Conservation (phyloP, 2,113 vertebrate species). For the Rhynchomys soricoides region DNA sequence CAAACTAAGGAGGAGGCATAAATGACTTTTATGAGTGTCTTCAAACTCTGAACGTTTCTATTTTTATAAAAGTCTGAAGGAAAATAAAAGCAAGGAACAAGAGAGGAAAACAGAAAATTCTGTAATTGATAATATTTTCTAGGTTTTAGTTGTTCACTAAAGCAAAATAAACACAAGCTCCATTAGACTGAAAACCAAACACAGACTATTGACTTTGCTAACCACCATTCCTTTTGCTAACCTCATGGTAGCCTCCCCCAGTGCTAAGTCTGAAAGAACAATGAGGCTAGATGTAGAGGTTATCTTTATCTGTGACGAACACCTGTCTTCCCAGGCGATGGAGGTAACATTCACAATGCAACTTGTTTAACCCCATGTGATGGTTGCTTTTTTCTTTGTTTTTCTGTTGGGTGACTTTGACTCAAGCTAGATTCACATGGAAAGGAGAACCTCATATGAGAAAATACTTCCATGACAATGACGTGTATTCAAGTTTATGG, state of each 20-base stretch:
- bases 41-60: constrained; percentile 13
- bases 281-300: background rate
- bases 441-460: background rate
- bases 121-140: background rate
- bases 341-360: background rate
- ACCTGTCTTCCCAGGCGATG: background rate
- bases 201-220: background rate
- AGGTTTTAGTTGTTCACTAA: constrained; percentile 37
- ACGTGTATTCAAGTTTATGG: background rate
- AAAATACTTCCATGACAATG: background rate
- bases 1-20: background rate
- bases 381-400: background rate
- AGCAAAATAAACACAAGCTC: constrained; percentile 20
- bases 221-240: background rate
- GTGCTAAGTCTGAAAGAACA: background rate
- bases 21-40: constrained; percentile 2
- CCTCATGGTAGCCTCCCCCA: background rate
- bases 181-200: background rate
- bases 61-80: constrained; percentile 6
- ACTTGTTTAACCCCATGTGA: background rate
- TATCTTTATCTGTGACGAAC: background rate
- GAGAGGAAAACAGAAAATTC: background rate
- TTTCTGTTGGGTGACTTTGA: background rate
- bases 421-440: background rate
- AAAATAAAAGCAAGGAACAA: constrained; percentile 16